Evolutionary conservation across 2,888 invertebrate species (phyloP), one percentile per base, ranked within the genome.

Genomic region (Hydrotaea cyrtoneurina): DNA sequence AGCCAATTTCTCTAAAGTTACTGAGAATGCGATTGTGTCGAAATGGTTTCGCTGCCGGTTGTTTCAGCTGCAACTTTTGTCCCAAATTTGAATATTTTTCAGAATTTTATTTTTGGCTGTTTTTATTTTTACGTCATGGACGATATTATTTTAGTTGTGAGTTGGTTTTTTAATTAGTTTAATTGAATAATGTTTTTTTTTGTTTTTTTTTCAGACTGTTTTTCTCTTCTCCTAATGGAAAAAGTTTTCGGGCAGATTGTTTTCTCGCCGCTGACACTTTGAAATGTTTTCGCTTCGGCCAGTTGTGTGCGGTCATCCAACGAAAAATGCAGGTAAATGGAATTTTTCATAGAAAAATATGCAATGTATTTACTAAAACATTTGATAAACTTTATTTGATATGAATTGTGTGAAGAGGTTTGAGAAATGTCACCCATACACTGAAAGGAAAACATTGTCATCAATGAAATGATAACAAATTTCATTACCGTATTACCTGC

Each of bases 141-240:
- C 10, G 19, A 53, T 53, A 5, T n/a, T n/a, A n/a, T 53, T 53
- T 15, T 8, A 5, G 53, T 17, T 31, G 31, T 7, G 2, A 31
- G 31, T 31, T 31, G 31, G 7, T 53, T 39, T 36, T 39, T 4
- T 53, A 53, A n/a, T 53, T 53, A 17, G 8, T 66, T 43, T 66
- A 69, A 69, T 69, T 69, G 69, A 69, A 66, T 43, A 43, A 2
- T 57, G 8, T 57, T 59, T 50, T 50, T 31, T 31, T 31, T 31
- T 31, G 36, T 66, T 66, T 66, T 43, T 0, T 39, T 39, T 69
- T 15, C n/a, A 46, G 46, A 23, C 11, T 11, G 17, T 66, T 66
- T 4, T 31, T 31, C 7, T 31, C 7, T 31, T 7, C 31, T 10
- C 7, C n/a, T 66, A 43, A 39, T 66, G 39, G 43, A 39, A 66